Conservation (phyloP, 1,140 invertebrate genomes). For the Hestina assimilis region DNA sequence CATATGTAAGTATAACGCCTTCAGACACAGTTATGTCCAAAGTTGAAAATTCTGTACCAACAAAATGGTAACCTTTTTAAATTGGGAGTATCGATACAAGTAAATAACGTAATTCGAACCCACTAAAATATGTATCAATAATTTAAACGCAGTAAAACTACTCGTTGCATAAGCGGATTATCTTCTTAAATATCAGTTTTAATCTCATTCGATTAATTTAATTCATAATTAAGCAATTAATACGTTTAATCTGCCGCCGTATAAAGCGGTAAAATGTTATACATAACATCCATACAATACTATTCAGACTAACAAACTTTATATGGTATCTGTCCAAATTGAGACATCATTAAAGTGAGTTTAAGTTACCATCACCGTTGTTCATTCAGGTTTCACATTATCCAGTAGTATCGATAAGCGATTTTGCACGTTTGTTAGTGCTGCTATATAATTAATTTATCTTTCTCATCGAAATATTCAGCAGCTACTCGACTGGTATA, state of each 20-base stretch:
- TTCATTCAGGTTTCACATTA: slow-evolving; percentile 33
- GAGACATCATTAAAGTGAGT: slow-evolving; percentile 13
- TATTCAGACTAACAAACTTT: slow-evolving; percentile 2
- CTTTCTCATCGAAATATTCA: slow-evolving; percentile 65
- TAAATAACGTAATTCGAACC: neutral
- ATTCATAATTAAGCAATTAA: slow-evolving; percentile 25
- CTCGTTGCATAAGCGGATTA: slow-evolving; percentile 14
- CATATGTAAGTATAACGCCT: slow-evolving; percentile 1
- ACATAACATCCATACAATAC: slow-evolving; percentile 13
- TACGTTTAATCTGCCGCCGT: neutral
- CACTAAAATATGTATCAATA: slow-evolving; percentile 9
- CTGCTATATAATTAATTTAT: slow-evolving; percentile 66
- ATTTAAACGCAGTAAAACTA: slow-evolving; percentile 7
- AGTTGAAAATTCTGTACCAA: neutral
- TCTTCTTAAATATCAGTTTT: slow-evolving; percentile 22
- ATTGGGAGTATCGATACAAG: neutral
- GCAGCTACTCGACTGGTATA: too few species aligned
- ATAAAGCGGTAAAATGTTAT: slow-evolving; percentile 1
- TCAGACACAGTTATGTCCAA: slow-evolving; percentile 1
- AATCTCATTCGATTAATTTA: slow-evolving; percentile 12
- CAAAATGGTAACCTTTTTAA: neutral
- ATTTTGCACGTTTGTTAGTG: slow-evolving; percentile 50
- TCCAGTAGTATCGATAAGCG: slow-evolving; percentile 42
- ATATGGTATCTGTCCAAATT: slow-evolving; percentile 10
- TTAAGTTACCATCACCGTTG: slow-evolving; percentile 4